phyloP scores from a whole-genome alignment of 2,888 invertebrate species.

The Celastrina argiolus region DNA sequence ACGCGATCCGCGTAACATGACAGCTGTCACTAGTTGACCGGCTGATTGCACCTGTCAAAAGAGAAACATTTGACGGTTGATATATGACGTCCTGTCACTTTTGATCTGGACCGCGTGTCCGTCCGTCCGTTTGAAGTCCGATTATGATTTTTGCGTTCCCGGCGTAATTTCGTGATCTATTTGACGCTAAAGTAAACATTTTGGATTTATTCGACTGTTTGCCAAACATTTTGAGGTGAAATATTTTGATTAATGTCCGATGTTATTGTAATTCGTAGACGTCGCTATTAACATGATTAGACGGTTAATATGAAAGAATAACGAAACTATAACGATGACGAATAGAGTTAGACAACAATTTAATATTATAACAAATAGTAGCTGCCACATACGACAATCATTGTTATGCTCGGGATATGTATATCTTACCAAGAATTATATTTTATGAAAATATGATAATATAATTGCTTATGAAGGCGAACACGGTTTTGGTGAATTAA shows the following conservation, averaged over 20 bases:
- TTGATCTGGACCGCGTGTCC: neutral
- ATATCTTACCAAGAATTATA: no score
- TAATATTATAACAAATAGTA: no score
- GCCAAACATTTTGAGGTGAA: slow-evolving; percentile 1
- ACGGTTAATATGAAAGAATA: no score
- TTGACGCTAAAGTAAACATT: neutral
- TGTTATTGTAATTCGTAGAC: neutral
- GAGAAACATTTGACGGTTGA: slow-evolving; percentile 4
- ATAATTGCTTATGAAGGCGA: no score
- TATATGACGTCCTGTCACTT: slow-evolving; percentile 18
- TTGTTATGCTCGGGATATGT: no score
- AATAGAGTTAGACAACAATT: no score
- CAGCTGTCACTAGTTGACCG: neutral
- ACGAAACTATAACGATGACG: neutral
- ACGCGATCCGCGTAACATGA: neutral
- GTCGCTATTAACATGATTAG: neutral
- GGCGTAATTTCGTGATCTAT: slow-evolving; percentile 8
- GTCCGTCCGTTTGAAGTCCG: slow-evolving; percentile 8
- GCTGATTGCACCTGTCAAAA: slow-evolving; percentile 11
- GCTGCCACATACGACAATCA: no score
- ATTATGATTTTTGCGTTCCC: neutral
- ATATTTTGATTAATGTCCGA: neutral
- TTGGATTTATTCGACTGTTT: neutral
- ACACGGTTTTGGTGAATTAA: no score
- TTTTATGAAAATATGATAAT: no score